Percentiles rank a stretch among this genome's conserved stretches.
Evolutionary conservation across 1,140 invertebrate genomes (phyloP).

Genomic region (Popillia japonica): DNA sequence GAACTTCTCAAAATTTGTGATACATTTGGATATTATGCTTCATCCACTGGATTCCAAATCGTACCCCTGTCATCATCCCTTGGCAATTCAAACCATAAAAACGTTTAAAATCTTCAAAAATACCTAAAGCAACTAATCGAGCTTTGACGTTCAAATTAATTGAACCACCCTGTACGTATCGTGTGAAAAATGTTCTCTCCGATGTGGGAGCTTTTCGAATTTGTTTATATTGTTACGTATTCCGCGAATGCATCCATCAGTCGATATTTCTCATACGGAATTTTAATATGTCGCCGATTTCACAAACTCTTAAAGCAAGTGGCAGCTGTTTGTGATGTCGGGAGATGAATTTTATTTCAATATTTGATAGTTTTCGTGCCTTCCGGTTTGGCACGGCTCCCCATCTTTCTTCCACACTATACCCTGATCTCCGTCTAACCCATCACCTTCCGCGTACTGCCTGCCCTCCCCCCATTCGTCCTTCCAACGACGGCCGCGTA

Average conservation of each 20-base stretch:
- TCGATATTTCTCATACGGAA: conserved; percentile 44
- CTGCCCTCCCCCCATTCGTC: conserved; percentile 22
- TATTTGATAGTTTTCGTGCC: conserved; percentile 59
- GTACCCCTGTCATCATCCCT: too few species aligned
- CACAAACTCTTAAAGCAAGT: conserved; percentile 60
- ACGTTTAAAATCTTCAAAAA: too few species aligned
- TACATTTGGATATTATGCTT: too few species aligned
- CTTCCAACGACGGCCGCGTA: conserved; percentile 38
- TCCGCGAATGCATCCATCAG: conserved; percentile 22
- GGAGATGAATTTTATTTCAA: conserved; percentile 62
- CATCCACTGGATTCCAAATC: too few species aligned
- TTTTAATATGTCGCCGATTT: conserved; percentile 59
- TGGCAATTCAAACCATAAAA: too few species aligned
- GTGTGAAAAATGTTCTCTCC: not conserved
- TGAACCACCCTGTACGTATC: too few species aligned
- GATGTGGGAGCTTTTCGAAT: not conserved
- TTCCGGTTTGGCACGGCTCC: conserved; percentile 38
- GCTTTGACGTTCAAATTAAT: too few species aligned
- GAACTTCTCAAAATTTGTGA: too few species aligned
- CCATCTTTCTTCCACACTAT: conserved; percentile 33
- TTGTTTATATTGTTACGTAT: conserved; percentile 33
- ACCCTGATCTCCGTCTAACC: conserved; percentile 29
- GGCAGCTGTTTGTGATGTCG: conserved; percentile 59
- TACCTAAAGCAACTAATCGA: too few species aligned
- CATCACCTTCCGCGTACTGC: not conserved